Conservation (phyloP, 2,888 invertebrate genomes). For the Phortica okadai region DNA sequence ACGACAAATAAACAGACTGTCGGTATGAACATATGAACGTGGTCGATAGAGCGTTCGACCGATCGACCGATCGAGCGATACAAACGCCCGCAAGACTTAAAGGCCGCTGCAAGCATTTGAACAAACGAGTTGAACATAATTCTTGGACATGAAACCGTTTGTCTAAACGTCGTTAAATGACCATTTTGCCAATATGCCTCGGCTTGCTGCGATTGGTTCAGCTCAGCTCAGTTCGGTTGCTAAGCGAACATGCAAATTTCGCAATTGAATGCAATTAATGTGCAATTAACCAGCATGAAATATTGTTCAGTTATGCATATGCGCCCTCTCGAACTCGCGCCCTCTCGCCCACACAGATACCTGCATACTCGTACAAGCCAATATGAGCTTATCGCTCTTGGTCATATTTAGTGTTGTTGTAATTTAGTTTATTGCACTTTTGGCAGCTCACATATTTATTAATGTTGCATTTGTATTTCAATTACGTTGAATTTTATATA, state of each 20-base stretch:
- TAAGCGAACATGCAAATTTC: constrained; percentile 38
- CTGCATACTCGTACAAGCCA: neutral
- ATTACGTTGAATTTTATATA: constrained; percentile 3
- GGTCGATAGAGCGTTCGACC: too few species aligned
- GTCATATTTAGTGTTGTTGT: neutral
- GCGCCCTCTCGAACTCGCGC: neutral
- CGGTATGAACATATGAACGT: neutral
- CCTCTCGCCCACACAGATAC: neutral
- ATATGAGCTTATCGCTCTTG: neutral
- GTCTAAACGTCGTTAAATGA: constrained; percentile 49
- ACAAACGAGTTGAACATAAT: too few species aligned
- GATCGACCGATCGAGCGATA: too few species aligned
- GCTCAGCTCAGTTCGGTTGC: neutral
- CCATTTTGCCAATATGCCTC: constrained; percentile 7
- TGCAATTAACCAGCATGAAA: constrained; percentile 57
- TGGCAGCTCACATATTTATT: constrained; percentile 65
- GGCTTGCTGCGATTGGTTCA: neutral
- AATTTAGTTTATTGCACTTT: constrained; percentile 61
- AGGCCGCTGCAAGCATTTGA: too few species aligned
- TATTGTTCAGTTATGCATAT: constrained; percentile 39
- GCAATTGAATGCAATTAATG: constrained; percentile 41
- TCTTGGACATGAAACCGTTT: constrained; percentile 39
- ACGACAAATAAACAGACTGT: neutral
- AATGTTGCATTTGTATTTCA: constrained; percentile 15
- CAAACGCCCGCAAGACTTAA: too few species aligned